Evolutionary conservation across 2,113 vertebrate genomes (phyloP).

Genomic region (Porphyrio hochstetteri): DNA sequence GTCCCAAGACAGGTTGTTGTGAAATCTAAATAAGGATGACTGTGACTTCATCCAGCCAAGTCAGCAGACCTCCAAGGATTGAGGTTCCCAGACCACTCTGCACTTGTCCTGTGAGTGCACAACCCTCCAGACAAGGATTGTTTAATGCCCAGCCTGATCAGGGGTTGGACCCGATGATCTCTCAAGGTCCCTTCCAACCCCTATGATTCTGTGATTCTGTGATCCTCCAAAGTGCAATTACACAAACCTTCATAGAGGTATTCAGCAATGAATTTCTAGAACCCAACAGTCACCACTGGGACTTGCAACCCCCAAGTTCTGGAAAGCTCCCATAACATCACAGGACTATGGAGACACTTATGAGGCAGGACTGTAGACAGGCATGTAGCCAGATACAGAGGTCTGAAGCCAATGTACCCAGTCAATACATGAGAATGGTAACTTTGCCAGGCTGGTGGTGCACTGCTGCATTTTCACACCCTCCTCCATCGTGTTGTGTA

Average conservation of each 20-base stretch:
- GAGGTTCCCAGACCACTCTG: background rate
- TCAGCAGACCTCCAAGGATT: background rate
- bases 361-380: background rate
- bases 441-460: accelerated
- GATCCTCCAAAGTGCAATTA: background rate
- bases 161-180: too few relatives aligned
- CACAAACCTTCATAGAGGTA: background rate
- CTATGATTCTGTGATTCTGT: too few relatives aligned
- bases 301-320: background rate
- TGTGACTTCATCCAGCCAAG: background rate
- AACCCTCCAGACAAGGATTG: accelerated
- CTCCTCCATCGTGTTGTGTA: background rate
- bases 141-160: background rate
- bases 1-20: background rate
- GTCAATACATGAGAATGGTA: background rate
- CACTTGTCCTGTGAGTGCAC: accelerated
- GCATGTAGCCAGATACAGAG: background rate
- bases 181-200: too few relatives aligned
- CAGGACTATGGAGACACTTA: background rate
- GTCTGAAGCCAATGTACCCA: background rate
- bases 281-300: accelerated
- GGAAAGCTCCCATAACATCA: background rate
- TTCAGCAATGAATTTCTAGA: background rate
- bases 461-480: background rate
- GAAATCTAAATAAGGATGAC: background rate